Evolutionary conservation across 1,140 invertebrate genomes (phyloP).

Genomic region (Phenacoccus solenopsis): DNA sequence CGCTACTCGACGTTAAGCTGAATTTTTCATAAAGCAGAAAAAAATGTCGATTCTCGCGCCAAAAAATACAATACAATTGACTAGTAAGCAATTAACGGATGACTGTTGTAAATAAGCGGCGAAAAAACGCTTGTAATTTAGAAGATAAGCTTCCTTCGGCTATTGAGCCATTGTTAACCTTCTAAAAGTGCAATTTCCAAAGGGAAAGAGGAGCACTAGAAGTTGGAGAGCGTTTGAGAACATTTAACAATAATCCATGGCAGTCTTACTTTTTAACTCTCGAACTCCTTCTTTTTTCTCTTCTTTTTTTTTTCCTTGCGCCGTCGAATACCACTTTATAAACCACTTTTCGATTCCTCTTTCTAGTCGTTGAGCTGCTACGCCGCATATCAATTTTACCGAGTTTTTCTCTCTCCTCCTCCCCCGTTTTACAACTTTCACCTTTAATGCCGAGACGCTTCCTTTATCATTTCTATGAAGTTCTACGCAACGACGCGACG

Average conservation of each 20-base stretch:
- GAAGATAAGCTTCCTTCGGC: slow-evolving; percentile 10
- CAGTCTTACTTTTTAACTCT: slow-evolving; percentile 16
- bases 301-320: neutral
- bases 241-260: slow-evolving; percentile 16
- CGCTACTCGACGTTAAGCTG: no score
- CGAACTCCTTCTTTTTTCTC: neutral
- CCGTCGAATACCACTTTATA: slow-evolving; percentile 10
- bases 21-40: no score
- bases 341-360: slow-evolving; percentile 15
- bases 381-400: slow-evolving; percentile 15
- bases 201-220: neutral
- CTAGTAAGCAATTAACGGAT: slow-evolving; percentile 17
- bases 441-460: slow-evolving; percentile 14
- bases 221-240: slow-evolving; percentile 16
- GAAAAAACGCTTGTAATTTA: slow-evolving; percentile 11
- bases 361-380: neutral
- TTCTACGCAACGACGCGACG: slow-evolving; percentile 5
- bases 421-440: slow-evolving; percentile 10
- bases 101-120: slow-evolving; percentile 14
- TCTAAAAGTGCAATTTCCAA: slow-evolving; percentile 18
- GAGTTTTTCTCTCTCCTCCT: neutral
- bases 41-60: neutral
- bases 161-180: slow-evolving; percentile 17
- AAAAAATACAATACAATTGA: slow-evolving; percentile 12
- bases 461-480: slow-evolving; percentile 14